These are phyloP conservation scores for Athalia circularis DNA, from an alignment of 2,888 invertebrate genomes.

Conservation along the genomic window DNA sequence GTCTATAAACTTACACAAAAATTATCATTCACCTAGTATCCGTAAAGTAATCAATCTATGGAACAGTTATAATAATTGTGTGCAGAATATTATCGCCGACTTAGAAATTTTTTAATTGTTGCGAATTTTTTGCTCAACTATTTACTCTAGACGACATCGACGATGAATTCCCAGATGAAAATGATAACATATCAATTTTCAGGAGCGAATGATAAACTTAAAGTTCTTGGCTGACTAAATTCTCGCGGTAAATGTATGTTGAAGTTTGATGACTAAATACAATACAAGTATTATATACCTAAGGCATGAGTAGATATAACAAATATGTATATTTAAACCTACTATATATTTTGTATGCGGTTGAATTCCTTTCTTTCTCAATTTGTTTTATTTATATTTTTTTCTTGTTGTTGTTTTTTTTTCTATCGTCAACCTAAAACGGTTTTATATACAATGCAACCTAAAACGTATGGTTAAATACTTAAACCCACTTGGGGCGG, in stretches of 20 bases:
- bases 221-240: not conserved
- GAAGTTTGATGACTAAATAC: not conserved
- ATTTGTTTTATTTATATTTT: not conserved
- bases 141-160: not conserved
- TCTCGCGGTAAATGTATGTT: not conserved
- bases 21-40: not conserved
- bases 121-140: not conserved
- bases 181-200: not conserved
- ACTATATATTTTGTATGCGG: slow-evolving; percentile 2
- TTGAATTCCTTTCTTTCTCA: not conserved
- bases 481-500: not conserved
- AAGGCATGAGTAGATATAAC: slow-evolving; percentile 1
- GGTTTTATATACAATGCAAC: slow-evolving; percentile 32
- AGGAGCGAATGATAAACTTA: not conserved
- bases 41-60: not conserved
- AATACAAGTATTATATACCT: not conserved
- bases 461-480: slow-evolving; percentile 27
- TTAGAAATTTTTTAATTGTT: not conserved
- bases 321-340: slow-evolving; percentile 14
- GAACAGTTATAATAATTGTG: not conserved
- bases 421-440: slow-evolving; percentile 33
- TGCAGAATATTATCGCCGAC: not conserved
- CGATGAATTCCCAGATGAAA: not conserved
- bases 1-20: not conserved
- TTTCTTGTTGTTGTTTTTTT: not conserved